These are phyloP conservation scores for Drosophila rufa DNA, from an alignment of 1,140 invertebrate genomes.

Conservation along the genomic window DNA sequence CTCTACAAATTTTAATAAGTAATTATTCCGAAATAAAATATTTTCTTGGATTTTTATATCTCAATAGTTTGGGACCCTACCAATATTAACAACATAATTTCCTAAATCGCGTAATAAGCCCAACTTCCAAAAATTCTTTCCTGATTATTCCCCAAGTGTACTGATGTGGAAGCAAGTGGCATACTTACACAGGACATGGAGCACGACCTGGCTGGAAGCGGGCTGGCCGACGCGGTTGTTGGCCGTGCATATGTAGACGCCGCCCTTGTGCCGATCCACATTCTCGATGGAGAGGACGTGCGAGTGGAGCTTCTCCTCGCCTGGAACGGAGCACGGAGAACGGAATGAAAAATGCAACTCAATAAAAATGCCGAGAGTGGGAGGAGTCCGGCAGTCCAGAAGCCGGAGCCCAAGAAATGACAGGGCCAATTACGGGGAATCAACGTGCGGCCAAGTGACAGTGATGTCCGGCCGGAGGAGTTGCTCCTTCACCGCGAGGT, in stretches of 20 bases:
- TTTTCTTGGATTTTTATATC: not conserved
- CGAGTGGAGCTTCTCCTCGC: slow-evolving; percentile 86
- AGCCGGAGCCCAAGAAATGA: slow-evolving; percentile 51
- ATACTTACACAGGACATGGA: slow-evolving; percentile 88
- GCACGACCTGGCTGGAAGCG: slow-evolving; percentile 86
- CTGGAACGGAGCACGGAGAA: slow-evolving; percentile 60
- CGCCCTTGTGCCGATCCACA: slow-evolving; percentile 87
- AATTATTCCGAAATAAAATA: too few species aligned
- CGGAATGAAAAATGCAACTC: slow-evolving; percentile 67
- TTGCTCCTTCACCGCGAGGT: slow-evolving; percentile 3
- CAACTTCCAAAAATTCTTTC: not conserved
- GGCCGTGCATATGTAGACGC: slow-evolving; percentile 88
- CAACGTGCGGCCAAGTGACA: slow-evolving; percentile 49
- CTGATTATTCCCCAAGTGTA: slow-evolving; percentile 1
- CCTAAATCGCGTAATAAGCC: too few species aligned
- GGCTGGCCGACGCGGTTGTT: slow-evolving; percentile 88
- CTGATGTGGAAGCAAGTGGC: not conserved
- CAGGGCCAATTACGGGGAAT: slow-evolving; percentile 75
- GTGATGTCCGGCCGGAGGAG: slow-evolving; percentile 30
- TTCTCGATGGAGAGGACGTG: slow-evolving; percentile 85
- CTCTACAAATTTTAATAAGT: too few species aligned
- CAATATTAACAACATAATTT: too few species aligned
- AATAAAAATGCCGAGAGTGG: slow-evolving; percentile 52
- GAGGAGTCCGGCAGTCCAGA: slow-evolving; percentile 11
- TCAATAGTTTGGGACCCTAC: not conserved